phyloP scores from a whole-genome alignment of 2,888 invertebrate species.

The Labia minor region DNA sequence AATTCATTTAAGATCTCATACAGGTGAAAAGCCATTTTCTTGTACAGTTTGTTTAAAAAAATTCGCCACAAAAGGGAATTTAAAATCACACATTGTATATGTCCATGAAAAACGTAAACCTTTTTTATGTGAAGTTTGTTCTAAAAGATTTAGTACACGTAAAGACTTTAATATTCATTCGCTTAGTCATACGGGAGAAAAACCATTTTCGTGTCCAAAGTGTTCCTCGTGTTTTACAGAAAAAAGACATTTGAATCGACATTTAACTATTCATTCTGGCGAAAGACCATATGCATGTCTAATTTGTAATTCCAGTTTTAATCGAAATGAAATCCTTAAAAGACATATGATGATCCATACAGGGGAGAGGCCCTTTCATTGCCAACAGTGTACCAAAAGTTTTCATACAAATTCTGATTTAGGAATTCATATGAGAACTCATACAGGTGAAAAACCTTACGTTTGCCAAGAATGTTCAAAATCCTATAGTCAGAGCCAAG shows the following conservation, averaged over 20 bases:
- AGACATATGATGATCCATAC: conserved; percentile 17
- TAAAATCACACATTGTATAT: conserved; percentile 28
- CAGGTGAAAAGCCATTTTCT: conserved; percentile 35
- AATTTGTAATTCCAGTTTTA: conserved; percentile 17
- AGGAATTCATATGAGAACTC: not conserved
- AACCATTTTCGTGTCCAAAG: conserved; percentile 19
- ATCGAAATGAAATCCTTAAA: not conserved
- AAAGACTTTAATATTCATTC: not conserved
- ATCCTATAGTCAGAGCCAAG: not conserved
- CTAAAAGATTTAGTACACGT: not conserved
- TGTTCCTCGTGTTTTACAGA: conserved; percentile 17
- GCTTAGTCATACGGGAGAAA: conserved; percentile 18
- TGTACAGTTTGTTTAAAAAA: conserved; percentile 35
- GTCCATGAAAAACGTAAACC: not conserved
- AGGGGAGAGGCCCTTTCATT: conserved; percentile 20
- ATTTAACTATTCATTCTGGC: conserved; percentile 18
- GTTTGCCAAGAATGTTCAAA: not conserved
- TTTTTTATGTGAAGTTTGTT: conserved; percentile 7
- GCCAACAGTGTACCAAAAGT: not conserved
- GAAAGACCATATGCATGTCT: conserved; percentile 20
- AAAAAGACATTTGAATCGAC: conserved; percentile 16
- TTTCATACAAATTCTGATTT: not conserved
- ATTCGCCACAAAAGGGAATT: conserved; percentile 33
- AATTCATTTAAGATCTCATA: conserved; percentile 36
- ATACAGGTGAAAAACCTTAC: not conserved